Percentiles rank a stretch among this genome's conserved stretches.
Conservation (phyloP, 2,113 vertebrate genomes). For the Pteruthius melanotis region DNA sequence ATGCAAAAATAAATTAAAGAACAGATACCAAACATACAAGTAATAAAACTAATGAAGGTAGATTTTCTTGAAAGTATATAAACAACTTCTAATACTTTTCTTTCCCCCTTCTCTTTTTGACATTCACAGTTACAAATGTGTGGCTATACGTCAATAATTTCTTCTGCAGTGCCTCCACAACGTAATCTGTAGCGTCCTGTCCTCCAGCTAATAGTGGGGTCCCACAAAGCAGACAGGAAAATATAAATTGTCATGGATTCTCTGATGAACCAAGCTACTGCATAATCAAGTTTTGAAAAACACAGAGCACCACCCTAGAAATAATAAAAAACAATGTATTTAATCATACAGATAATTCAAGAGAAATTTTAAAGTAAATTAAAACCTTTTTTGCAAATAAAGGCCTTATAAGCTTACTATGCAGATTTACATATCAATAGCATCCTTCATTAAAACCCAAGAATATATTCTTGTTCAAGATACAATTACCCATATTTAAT, state of each 20-base stretch:
- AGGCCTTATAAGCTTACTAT: neutral
- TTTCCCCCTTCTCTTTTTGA: constrained; percentile 23
- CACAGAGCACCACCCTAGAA: constrained; percentile 82
- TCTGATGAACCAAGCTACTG: constrained; percentile 98
- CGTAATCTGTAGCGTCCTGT: constrained; percentile 93
- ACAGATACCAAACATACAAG: constrained; percentile 78
- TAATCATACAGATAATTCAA: neutral
- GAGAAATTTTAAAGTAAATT: neutral
- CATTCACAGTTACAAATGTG: constrained; percentile 69
- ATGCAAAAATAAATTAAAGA: constrained; percentile 85
- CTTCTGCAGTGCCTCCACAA: constrained; percentile 96
- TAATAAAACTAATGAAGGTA: constrained; percentile 83
- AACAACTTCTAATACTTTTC: constrained; percentile 80
- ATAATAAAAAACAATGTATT: neutral
- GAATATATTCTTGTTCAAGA: neutral
- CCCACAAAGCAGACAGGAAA: constrained; percentile 97
- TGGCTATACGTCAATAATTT: constrained; percentile 91
- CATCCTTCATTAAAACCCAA: neutral
- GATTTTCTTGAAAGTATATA: constrained; percentile 78
- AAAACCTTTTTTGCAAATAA: neutral
- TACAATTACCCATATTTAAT: neutral
- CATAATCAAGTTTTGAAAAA: constrained; percentile 98
- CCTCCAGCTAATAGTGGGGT: constrained; percentile 98
- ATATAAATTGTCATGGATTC: constrained; percentile 99
- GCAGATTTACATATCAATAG: neutral